Percentiles rank a stretch among this genome's conserved stretches.
Conservation (phyloP, 1,140 invertebrate genomes). For the Copidosoma floridanum region DNA sequence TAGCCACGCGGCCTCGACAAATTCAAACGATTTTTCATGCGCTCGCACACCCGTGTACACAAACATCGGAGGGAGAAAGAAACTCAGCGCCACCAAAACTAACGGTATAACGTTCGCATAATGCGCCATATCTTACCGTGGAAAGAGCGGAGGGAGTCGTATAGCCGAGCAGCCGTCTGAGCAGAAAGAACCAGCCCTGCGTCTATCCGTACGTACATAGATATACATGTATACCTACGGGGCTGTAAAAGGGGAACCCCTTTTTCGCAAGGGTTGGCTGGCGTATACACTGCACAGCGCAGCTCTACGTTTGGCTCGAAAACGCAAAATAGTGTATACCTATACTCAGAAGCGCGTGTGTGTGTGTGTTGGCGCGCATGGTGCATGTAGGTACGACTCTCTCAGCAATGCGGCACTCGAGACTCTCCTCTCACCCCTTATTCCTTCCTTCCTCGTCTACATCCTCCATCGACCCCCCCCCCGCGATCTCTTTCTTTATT, state of each 20-base stretch:
- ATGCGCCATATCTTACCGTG: neutral
- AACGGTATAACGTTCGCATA: conserved; percentile 7
- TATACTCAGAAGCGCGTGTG: too few species aligned
- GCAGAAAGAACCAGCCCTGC: too few species aligned
- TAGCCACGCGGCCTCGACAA: neutral
- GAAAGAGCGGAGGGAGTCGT: neutral
- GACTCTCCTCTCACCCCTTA: conserved; percentile 38
- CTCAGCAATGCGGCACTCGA: conserved; percentile 38
- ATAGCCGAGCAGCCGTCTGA: neutral
- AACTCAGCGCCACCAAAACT: too few species aligned
- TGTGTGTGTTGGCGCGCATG: too few species aligned
- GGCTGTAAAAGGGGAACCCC: conserved; percentile 3
- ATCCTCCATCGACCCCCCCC: conserved; percentile 22
- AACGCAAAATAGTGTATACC: too few species aligned
- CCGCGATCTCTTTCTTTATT: conserved; percentile 10
- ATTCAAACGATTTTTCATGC: too few species aligned
- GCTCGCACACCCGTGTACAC: too few species aligned
- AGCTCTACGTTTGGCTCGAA: conserved; percentile 21
- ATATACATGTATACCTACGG: too few species aligned
- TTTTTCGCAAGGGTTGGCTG: too few species aligned
- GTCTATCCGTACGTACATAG: too few species aligned
- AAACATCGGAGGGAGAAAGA: too few species aligned
- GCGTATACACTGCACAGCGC: neutral
- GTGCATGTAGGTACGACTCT: too few species aligned
- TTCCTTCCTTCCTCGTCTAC: conserved; percentile 34